Base-by-base conservation (phyloP, 1,140 invertebrate genomes). In the Anastrepha ludens region DNA sequence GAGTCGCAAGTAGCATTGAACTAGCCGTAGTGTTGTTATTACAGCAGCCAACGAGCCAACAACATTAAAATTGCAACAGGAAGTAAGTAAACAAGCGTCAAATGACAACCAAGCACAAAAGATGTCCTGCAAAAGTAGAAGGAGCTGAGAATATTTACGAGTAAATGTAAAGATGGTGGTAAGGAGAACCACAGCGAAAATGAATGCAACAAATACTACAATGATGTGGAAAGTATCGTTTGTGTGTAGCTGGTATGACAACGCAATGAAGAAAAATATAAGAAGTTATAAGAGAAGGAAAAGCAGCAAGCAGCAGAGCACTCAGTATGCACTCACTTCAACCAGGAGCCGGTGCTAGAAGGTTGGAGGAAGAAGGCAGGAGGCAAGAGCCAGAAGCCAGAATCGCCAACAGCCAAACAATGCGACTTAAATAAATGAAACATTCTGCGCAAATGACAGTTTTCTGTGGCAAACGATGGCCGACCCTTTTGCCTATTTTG, bases 21-120 rank as follows among this genome's bases (percentile, higher is more conserved):
- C 70, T n/a, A 9, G 74, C n/a, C 20, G n/a, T 50, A 17, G 74
- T 58, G n/a, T 55, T 74, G 74, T 81, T 81, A n/a, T 17, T 81
- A n/a, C 17, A 81, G 17, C 74, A 58, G 11, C 50, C 50, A 81
- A 55, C 74, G n/a, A 29, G 17, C 0, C 74, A 60, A 55, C 55
- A 62, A 62, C 55, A 86, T 86, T 86, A 86, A 86, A 86, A 60
- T 86, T 86, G 85, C 59, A 86, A 86, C 85, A 86, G 85, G 85
- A 86, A 86, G 62, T 62, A 86, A 39, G 85, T 62, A 86, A 86
- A 86, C 85, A 86, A 86, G 58, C 85, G 58, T 86, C 58, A 86
- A 86, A 86, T 86, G 41, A 41, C 85, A 86, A 60, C 13, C 44
- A 86, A 86, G 50, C 44, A 81, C 50, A 58, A 55, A 81, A 81